phyloP scores from a whole-genome alignment of 2,888 invertebrate genomes.

The Serripes groenlandicus region DNA sequence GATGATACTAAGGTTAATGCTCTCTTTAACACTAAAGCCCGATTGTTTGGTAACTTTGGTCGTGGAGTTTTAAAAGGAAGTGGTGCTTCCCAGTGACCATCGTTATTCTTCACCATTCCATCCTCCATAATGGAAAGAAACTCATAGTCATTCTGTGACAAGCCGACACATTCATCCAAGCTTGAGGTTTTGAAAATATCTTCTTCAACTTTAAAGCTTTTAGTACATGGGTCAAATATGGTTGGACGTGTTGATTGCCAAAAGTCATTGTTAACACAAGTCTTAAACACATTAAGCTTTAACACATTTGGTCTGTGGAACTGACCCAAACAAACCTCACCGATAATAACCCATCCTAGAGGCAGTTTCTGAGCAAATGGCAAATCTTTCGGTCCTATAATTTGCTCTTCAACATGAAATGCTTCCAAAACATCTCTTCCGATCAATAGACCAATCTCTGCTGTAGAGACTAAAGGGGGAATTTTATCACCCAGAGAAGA shows the following conservation, averaged over 20 bases:
- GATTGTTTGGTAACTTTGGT: conserved; percentile 40
- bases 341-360: conserved; percentile 42
- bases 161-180: conserved; percentile 22
- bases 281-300: conserved; percentile 34
- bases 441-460: conserved; percentile 24
- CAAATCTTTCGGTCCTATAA: background rate
- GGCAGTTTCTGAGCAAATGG: conserved; percentile 33
- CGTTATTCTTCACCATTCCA: conserved; percentile 23
- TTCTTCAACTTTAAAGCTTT: conserved; percentile 18
- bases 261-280: conserved; percentile 13
- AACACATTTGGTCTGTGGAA: conserved; percentile 10
- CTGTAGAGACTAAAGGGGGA: background rate
- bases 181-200: conserved; percentile 21
- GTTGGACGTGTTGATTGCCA: conserved; percentile 25
- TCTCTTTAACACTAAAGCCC: conserved; percentile 12
- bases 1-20: conserved; percentile 1
- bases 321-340: conserved; percentile 44
- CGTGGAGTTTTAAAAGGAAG: conserved; percentile 36
- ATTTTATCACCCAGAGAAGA: background rate
- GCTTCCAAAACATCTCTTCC: conserved; percentile 17
- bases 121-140: conserved; percentile 37
- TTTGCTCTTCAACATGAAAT: conserved; percentile 31
- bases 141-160: conserved; percentile 42
- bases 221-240: conserved; percentile 10
- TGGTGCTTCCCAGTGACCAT: conserved; percentile 44